Evolutionary conservation across 2,113 vertebrate species (phyloP), one percentile per base, ranked within the genome.

Genomic region (Pheucticus melanocephalus): DNA sequence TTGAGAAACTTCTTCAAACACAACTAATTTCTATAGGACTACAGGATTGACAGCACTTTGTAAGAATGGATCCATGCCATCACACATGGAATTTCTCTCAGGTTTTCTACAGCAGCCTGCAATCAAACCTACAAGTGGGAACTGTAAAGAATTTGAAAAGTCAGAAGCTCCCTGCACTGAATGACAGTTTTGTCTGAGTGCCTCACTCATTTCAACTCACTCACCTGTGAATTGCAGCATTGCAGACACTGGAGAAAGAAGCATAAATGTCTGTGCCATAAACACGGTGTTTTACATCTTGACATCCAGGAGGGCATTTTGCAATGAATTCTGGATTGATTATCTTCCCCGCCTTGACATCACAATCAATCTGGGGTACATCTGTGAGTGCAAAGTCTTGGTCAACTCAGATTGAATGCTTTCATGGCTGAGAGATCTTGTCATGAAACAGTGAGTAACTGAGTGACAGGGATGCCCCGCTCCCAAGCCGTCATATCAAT

Each of bases 231-330:
- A 99, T 98, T 37, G 99, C 99, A 33, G 99, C 99, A 1, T 98
- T 98, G 66, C 99, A 99, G 88, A 99, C 98, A 44, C 99, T 99
- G 98, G 99, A 99, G 94, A 99, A 99, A 70, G 99, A 99, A n/a
- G 99, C 99, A 8, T 99, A 99, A 84, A 99, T 96, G 7, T 97
- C 98, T 3, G 99, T 99, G 82, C 99, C 99, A 5, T 99, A 99
- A 82, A 99, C 99, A 23, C 98, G 98, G 91, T 99, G 97, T 95
- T 98, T 99, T 71, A 98, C 98, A 94, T 99, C 99, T 88, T 98
- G 98, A 92, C 99, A 99, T 92, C 98, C 98, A 6, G 98, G 97
- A 1, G 99, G 99, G 90, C 99, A 99, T 88, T 98, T 99, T 73
- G 97, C 99, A 44, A 99, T 98, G 95, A 99, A 99, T 97, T 99